These are phyloP conservation scores for Phalacrocorax pelagicus DNA, from an alignment of 2,113 vertebrate genomes.

Conservation along the genomic window DNA sequence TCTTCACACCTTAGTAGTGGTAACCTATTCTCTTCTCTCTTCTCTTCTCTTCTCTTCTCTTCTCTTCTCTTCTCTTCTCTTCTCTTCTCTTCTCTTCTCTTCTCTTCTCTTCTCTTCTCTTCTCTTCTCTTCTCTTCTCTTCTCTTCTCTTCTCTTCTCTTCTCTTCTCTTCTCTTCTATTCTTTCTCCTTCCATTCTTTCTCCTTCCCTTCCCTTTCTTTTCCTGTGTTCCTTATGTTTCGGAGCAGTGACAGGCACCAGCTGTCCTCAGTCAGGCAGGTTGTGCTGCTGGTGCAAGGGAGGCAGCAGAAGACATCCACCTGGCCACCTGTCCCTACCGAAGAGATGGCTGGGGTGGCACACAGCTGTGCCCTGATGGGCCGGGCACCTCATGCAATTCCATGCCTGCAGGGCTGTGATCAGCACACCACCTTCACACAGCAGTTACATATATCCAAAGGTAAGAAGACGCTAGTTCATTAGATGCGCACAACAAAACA, in stretches of 20 bases:
- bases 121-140: no score
- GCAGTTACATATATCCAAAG: fast-evolving
- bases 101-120: no score
- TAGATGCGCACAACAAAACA: not conserved
- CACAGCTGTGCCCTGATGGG: not conserved
- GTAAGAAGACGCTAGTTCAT: not conserved
- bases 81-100: no score
- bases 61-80: no score
- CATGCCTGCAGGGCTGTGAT: not conserved
- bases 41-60: fast-evolving
- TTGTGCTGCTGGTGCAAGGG: no score
- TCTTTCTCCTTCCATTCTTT: no score
- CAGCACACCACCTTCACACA: not conserved
- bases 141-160: fast-evolving
- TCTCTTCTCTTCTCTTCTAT: no score
- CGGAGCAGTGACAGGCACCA: not conserved
- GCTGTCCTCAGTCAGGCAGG: not conserved
- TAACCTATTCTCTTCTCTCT: fast-evolving
- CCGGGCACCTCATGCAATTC: fast-evolving
- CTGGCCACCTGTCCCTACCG: not conserved
- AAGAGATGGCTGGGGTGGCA: not conserved
- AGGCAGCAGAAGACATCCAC: not conserved
- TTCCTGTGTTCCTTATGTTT: not conserved
- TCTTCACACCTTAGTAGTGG: not conserved
- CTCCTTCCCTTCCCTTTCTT: fast-evolving